A percentile compares a stretch with the other conserved stretches of the same genome.
Conservation (phyloP, 2,888 invertebrate species). For the Colostygia pectinataria region DNA sequence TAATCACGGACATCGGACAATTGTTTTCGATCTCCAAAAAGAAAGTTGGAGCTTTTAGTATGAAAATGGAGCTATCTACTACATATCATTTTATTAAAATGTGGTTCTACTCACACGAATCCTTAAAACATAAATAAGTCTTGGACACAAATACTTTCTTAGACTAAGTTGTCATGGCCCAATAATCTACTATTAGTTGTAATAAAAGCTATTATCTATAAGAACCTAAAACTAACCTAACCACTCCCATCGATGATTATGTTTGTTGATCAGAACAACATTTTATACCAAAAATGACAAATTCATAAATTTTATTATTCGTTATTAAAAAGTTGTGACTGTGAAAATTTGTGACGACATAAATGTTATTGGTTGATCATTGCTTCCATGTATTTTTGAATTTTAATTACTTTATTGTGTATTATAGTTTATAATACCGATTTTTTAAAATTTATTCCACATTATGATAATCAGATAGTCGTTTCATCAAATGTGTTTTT, state of each 20-base stretch:
- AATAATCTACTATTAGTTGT: conserved; percentile 72
- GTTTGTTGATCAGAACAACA: conserved; percentile 63
- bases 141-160: conserved; percentile 71
- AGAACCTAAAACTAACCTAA: conserved; percentile 71
- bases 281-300: conserved; percentile 72
- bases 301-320: conserved; percentile 53
- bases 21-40: conserved; percentile 11
- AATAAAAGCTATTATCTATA: conserved; percentile 65
- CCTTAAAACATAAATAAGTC: conserved; percentile 68
- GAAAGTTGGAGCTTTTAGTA: conserved; percentile 5
- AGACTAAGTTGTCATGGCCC: conserved; percentile 78
- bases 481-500: conserved; percentile 33
- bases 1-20: conserved; percentile 32
- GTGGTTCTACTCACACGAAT: conserved; percentile 42
- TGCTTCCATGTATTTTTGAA: conserved; percentile 52
- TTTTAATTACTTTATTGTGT: conserved; percentile 27
- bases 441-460: conserved; percentile 30
- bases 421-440: conserved; percentile 19
- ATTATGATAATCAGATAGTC: conserved; percentile 35
- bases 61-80: conserved; percentile 7
- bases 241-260: conserved; percentile 75
- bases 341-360: conserved; percentile 58
- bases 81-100: conserved; percentile 12
- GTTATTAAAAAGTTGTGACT: conserved; percentile 60
- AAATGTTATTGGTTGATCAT: conserved; percentile 59